Percentiles rank a stretch among this genome's conserved stretches.
phyloP scores from a whole-genome alignment of 2,888 invertebrate species.

The Dryadula phaetusa region DNA sequence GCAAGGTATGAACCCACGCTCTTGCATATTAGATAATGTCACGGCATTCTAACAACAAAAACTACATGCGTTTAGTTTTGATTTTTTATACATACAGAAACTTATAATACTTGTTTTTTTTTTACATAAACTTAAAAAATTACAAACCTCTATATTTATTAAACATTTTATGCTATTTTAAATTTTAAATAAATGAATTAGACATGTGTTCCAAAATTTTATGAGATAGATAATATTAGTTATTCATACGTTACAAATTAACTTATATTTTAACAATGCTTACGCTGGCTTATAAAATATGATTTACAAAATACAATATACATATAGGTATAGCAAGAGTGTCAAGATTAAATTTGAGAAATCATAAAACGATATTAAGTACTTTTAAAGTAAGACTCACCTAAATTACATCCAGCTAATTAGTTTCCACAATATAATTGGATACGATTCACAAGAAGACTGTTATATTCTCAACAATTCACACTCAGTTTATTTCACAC shows the following conservation, averaged over 20 bases:
- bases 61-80: no score
- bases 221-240: no score
- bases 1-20: no score
- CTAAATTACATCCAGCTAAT: conserved; percentile 25
- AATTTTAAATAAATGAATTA: neutral
- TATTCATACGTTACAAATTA: no score
- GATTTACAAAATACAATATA: no score
- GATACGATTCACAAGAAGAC: conserved; percentile 33
- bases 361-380: neutral
- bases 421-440: conserved; percentile 29
- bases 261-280: no score
- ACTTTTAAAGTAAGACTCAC: conserved; percentile 20
- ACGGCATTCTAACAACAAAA: no score
- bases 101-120: no score
- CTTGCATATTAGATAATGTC: no score
- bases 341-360: neutral
- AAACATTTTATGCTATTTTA: neutral
- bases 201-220: no score
- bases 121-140: neutral
- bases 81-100: no score
- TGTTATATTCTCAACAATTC: conserved; percentile 42
- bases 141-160: neutral
- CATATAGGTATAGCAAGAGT: neutral
- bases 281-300: no score
- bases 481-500: conserved; percentile 47